Base-by-base conservation (phyloP, 2,888 invertebrate genomes). In the Zaprionus bogoriensis region DNA sequence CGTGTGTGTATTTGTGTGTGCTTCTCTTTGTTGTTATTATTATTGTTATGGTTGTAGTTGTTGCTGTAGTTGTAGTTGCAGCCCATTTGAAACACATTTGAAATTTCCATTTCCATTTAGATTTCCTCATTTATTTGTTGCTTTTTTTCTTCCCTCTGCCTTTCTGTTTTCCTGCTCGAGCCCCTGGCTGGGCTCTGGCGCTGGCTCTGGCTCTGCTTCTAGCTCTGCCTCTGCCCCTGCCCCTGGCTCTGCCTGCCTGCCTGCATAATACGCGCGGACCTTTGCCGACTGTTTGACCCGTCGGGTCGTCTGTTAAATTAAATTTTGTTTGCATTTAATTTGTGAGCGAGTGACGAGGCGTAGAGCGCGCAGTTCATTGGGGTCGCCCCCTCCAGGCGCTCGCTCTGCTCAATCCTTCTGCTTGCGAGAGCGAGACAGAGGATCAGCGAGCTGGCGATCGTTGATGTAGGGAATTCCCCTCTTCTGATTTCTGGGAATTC, bases 101-200 rank as follows among this genome's bases (percentile, higher is more conserved):
- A 81, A 84, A 85, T 81, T 81, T 80, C 81, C 84, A 85, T 81
- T 81, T 80, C 81, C 84, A 83, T 83, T 76, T 80, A 74, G 67
- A 73, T 84, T 81, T 75, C 66, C 80, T 67, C 71, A 69, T 74
- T 74, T 65, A 39, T 42, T 32, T 67, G 53, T 42, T 46, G 44
- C 6, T 39, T 62, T 25, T 32, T 41, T 30, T 12, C 17, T 41
- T 41, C n/a, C n/a, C 20, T 19, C 20, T 51, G 14, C 27, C 20
- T 36, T 45, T 22, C 23, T 50, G 14, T 53, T 59, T 57, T 67
- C 57, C 62, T 67, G 62, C 25, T 63, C 67, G 39, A 19, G 25
- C 44, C 28, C 32, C 52, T 38, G 20, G 45, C 39, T 22, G n/a
- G 6, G 6, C 42, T 19, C 41, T 28, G 19, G 12, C 28, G 3